Conservation (phyloP, 2,888 invertebrate species). For the Coelopa pilipes region DNA sequence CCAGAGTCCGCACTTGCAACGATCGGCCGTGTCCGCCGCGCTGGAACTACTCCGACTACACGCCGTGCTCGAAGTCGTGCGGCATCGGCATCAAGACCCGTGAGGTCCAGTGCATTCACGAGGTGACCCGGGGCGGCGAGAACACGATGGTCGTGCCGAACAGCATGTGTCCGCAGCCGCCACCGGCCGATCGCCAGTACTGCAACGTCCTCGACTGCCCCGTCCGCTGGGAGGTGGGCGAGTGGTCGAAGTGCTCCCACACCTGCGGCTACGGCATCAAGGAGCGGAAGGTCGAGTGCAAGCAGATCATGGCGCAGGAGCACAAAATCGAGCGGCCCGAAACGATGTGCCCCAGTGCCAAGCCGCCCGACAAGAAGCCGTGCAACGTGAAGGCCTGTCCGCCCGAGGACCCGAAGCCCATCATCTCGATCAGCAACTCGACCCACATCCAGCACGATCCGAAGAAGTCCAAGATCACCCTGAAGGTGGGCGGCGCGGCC, state of each 20-base stretch:
- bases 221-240: slow-evolving; percentile 86
- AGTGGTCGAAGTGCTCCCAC: slow-evolving; percentile 92
- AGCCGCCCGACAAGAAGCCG: slow-evolving; percentile 81
- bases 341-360: slow-evolving; percentile 78
- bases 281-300: slow-evolving; percentile 84
- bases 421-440: slow-evolving; percentile 82
- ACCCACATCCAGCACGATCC: slow-evolving; percentile 87
- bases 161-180: slow-evolving; percentile 89
- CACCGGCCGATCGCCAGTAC: slow-evolving; percentile 87
- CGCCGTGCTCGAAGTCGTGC: slow-evolving; percentile 90
- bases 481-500: slow-evolving; percentile 91
- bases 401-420: slow-evolving; percentile 76
- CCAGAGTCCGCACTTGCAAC: slow-evolving; percentile 89
- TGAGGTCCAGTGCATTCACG: slow-evolving; percentile 72
- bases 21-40: slow-evolving; percentile 95
- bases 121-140: slow-evolving; percentile 85
- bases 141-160: slow-evolving; percentile 94
- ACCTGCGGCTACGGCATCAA: slow-evolving; percentile 93
- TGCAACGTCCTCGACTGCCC: slow-evolving; percentile 95
- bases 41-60: slow-evolving; percentile 92
- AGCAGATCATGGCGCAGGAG: slow-evolving; percentile 93
- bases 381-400: slow-evolving; percentile 88
- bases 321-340: slow-evolving; percentile 84
- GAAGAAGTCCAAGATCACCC: slow-evolving; percentile 81
- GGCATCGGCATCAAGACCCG: slow-evolving; percentile 94